Base-by-base conservation (phyloP, 2,888 invertebrate species). In the Pterobdella sp. region DNA sequence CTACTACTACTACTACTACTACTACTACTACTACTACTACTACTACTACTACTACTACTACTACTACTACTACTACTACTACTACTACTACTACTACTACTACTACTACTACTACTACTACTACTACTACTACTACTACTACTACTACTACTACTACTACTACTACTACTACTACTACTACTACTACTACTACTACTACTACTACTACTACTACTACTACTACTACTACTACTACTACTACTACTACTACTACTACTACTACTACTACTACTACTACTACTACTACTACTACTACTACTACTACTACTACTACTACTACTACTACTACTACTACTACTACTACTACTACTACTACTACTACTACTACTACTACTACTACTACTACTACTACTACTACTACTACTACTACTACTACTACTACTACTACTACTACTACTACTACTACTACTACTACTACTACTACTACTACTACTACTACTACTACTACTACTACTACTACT, bases 401-500 rank as follows among this genome's bases (percentile, higher is more conserved):
- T 42, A 42, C 7, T 42, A 42, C 7, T 42, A 42, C 7, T 42
- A 42, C 7, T 42, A 42, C 7, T 42, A 42, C 7, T 42, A 42
- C 7, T 42, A 42, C 7, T 42, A 42, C 7, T 42, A 42, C 7
- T 42, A 42, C 7, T 42, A 42, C 7, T 42, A 42, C 7, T 42
- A 42, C 7, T 42, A 42, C 7, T 42, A 42, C 7, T 42, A 42
- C 7, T 42, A 18, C 7, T 42, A 42, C 18, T 14, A 42, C 18
- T 14, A 42, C 18, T 14, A 42, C 7, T 64, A 64, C 64, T 64
- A 64, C 64, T 64, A 64, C 64, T 64, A 64, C 64, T 64, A 64
- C 64, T 64, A 64, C 64, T 64, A 64, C 64, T 64, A 64, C 64
- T 64, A 64, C 64, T 64, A 64, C 64, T 64, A 64, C 64, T 64